A percentile compares a stretch with the other conserved stretches of the same genome.
Conservation (phyloP, 1,140 invertebrate genomes). For the Drosophila burlai region DNA sequence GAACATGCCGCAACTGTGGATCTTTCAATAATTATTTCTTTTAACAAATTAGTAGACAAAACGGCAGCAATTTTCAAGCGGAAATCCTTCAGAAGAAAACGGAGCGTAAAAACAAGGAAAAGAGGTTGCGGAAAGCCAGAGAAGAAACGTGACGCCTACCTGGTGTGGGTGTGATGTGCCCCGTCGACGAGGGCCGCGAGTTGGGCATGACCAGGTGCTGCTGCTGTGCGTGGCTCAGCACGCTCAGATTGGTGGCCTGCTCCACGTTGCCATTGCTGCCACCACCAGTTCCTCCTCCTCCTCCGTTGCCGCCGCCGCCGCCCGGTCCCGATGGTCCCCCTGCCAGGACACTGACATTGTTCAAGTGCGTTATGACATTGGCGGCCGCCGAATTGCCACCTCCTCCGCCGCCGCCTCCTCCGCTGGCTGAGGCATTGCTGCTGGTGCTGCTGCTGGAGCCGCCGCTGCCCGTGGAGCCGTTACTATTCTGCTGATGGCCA, state of each 20-base stretch:
- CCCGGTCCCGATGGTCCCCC: constrained; percentile 59
- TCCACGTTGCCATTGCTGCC: constrained; percentile 85
- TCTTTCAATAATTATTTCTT: constrained; percentile 1
- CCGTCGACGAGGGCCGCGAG: constrained; percentile 86
- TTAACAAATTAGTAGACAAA: constrained; percentile 24
- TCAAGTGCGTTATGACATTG: constrained; percentile 70
- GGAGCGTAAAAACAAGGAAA: constrained; percentile 7
- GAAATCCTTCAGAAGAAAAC: constrained; percentile 30
- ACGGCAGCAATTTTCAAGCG: constrained; percentile 44
- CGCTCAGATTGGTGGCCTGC: constrained; percentile 85
- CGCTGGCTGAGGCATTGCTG: constrained; percentile 59
- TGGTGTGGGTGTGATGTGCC: constrained; percentile 88
- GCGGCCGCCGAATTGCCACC: constrained; percentile 15
- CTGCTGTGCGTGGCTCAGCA: constrained; percentile 84
- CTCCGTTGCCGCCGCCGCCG: constrained; percentile 79
- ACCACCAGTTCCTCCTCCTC: constrained; percentile 82
- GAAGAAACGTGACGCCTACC: constrained; percentile 65
- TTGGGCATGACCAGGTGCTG: constrained; percentile 86
- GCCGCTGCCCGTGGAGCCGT: constrained; percentile 74
- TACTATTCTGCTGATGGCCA: constrained; percentile 83
- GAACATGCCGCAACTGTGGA: constrained; percentile 30
- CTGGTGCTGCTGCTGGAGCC: constrained; percentile 84
- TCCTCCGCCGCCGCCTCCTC: constrained; percentile 21
- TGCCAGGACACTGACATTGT: constrained; percentile 60
- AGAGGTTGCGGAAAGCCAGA: neutral